phyloP scores from a whole-genome alignment of 2,113 vertebrate species.

The Haliaeetus leucogaster region DNA sequence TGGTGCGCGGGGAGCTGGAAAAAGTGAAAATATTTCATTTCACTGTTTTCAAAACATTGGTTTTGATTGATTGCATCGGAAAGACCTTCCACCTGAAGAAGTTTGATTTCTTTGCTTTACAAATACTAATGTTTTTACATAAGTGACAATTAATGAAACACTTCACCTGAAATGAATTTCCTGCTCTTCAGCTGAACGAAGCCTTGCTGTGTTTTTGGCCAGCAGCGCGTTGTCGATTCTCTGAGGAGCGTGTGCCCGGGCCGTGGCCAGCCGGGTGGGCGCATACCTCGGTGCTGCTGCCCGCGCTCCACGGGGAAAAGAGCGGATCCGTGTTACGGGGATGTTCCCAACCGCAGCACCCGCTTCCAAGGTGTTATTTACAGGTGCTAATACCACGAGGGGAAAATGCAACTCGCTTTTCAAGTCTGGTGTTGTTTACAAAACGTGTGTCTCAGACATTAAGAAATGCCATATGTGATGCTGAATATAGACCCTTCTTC shows the following conservation, averaged over 20 bases:
- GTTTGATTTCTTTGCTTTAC: neutral
- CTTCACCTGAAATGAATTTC: neutral
- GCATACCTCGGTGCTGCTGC: rapidly evolving
- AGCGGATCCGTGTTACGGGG: rapidly evolving
- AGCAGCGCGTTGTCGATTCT: rapidly evolving
- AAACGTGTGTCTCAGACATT: neutral
- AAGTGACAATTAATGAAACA: rapidly evolving
- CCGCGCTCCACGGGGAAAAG: rapidly evolving
- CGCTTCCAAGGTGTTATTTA: neutral
- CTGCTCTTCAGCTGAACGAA: neutral
- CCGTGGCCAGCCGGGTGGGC: rapidly evolving
- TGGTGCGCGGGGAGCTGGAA: neutral
- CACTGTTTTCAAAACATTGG: neutral
- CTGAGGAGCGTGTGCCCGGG: rapidly evolving
- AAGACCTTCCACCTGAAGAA: neutral
- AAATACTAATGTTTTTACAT: neutral
- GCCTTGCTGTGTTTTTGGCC: too few relatives aligned
- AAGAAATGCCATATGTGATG: neutral
- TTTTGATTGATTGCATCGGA: neutral
- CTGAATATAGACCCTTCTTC: constrained; percentile 2
- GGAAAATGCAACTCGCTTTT: neutral
- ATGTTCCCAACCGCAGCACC: neutral
- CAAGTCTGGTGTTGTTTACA: neutral
- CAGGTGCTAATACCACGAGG: neutral
- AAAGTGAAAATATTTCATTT: neutral